Evolutionary conservation across 2,113 vertebrate species (phyloP), one percentile per base, ranked within the genome.

Genomic region (Pionites leucogaster): DNA sequence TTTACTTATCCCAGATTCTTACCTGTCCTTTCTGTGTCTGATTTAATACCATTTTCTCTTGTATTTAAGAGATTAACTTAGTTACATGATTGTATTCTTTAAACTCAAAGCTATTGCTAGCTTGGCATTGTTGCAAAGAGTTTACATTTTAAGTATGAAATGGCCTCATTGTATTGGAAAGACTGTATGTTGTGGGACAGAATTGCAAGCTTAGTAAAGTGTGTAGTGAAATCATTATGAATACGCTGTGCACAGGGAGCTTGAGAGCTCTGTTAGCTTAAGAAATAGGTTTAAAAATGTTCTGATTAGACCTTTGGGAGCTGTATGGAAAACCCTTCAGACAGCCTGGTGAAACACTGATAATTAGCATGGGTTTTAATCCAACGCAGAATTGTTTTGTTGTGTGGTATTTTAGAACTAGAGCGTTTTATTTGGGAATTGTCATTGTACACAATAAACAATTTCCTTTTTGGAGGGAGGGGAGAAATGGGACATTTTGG

Each of bases 301-400:
- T 95, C 82, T 92, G 90, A 90, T 95, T 84, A 79, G 84, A 52
- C 86, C 63, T 94, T 49, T 81, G 93, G 82, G 93, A 94, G 33
- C 84, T 89, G 49, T 93, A 42, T 77, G 76, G 44, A 52, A 92
- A 86, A 70, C 69, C 64, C 78, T 91, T 74, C 39, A 68, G 85
- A 81, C 44, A 81, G 64, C 72, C 89, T 69, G 83, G 63, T 91
- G 76, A 91, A 94, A 90, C 86, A 93, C 72, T 7, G 7, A 77
- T 92, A 90, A 96, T 95, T 96, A 94, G 20, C 44, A 39, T 47
- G 46, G 72, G 82, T 89, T 79, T 80, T 69, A 82, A 78, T 93
- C 62, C 25, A 84, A 47, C 52, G 23, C 27, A 14, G 81, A 82
- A 89, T 79, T 94, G 52, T 90, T 92, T 55, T 92, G 78, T 92